Base-by-base conservation (phyloP, 1,140 invertebrate genomes). In the Macrosteles quadrilineatus region DNA sequence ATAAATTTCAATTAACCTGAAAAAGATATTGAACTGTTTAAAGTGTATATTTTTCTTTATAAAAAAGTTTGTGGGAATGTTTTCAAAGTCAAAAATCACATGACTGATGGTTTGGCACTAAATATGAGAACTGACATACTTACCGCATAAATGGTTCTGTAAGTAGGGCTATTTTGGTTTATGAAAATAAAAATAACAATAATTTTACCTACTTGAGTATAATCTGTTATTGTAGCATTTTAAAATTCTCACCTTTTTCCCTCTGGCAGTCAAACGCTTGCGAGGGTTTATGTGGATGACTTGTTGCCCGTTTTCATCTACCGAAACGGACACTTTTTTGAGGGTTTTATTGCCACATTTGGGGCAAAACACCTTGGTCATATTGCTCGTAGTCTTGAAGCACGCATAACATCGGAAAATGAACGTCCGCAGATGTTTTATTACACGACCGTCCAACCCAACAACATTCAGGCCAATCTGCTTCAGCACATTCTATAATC, bases 291-390 rank as follows among this genome's bases (percentile, higher is more conserved):
- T 92, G 78, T 95, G 92, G 76, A 98, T 92, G 67, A 87, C 81
- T 82, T 93, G 88, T 73, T 91, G 88, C 1, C 97, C 97, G 77
- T 97, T 88, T 74, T 93, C 89, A 80, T 97, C 91, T 27, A 98
- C 81, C 57, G 91, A 92, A 1, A 98, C 91, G 2, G 91, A 87
- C 4, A 98, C 94, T 77, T 93, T 90, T 80, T 96, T 97, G 12
- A 99, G 81, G 0, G 96, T 97, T 77, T 93, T 89, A 79, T 98
- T 91, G 23, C 97, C 97, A 84, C 97, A 99, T 75, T 92, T 88
- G 0, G 94, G 94, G 82, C 97, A 99, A 79, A 99, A 99, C 23
- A 90, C 77, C 81, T 96, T 95, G 0, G 89, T 92, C 88, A 97
- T 94, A 25, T 92, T 85, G 76, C 89, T 92, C 0, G 95, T 98